A percentile compares a stretch with the other conserved stretches of the same genome.
Conservation (phyloP, 1,140 invertebrate genomes). For the Saxidomus purpurata region DNA sequence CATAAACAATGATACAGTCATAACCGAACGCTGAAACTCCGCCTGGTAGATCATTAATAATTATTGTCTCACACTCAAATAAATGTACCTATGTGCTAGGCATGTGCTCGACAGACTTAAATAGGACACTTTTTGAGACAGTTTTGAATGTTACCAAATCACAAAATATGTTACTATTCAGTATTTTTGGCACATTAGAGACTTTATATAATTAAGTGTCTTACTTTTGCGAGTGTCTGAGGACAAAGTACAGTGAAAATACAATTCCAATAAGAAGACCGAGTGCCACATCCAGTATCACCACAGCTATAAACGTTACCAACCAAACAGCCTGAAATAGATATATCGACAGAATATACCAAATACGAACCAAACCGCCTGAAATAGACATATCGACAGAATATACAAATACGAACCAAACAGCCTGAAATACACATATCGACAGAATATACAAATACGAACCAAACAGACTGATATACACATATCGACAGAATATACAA, state of each 20-base stretch:
- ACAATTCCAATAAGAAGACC: conserved; percentile 92
- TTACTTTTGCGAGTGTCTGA: conserved; percentile 87
- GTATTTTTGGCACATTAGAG: too few relatives aligned
- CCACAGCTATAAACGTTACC: conserved; percentile 92
- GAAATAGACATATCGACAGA: not conserved
- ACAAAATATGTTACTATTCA: too few relatives aligned
- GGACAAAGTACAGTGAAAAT: conserved; percentile 91
- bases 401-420: conserved; percentile 89
- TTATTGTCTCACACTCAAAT: too few relatives aligned
- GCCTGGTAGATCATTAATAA: too few relatives aligned
- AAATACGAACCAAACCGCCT: not conserved
- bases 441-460: conserved; percentile 78
- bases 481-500: not conserved
- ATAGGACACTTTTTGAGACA: too few relatives aligned
- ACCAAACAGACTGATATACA: conserved; percentile 91
- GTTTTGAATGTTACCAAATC: too few relatives aligned
- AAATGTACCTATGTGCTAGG: too few relatives aligned
- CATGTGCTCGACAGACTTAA: too few relatives aligned
- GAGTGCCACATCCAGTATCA: conserved; percentile 95
- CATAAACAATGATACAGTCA: too few relatives aligned
- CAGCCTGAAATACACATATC: conserved; percentile 85
- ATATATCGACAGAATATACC: not conserved
- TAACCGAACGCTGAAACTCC: too few relatives aligned
- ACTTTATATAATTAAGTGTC: conserved; percentile 52
- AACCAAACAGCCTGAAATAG: conserved; percentile 92